Percentiles rank a stretch among this genome's conserved stretches.
These are phyloP conservation scores for Gambusia affinis DNA, from an alignment of 2,113 vertebrate genomes.

Conservation along the genomic window DNA sequence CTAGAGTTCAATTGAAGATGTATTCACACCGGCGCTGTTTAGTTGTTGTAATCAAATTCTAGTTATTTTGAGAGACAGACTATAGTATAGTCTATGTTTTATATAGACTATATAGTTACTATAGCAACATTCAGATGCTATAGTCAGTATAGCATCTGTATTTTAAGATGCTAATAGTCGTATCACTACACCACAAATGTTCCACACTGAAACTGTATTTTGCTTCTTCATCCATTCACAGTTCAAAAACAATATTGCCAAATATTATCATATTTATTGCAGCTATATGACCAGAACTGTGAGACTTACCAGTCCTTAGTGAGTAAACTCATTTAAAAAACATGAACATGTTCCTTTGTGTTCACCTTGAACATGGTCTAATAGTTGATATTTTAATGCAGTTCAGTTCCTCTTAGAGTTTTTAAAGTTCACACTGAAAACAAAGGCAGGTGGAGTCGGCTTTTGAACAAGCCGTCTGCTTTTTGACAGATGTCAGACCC, in stretches of 20 bases:
- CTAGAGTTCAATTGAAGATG: too few species aligned
- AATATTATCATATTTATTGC: background rate
- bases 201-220: background rate
- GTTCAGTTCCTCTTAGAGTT: background rate
- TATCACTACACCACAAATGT: too few species aligned
- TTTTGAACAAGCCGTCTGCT: background rate
- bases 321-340: too few species aligned
- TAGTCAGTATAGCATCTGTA: too few species aligned
- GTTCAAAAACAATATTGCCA: background rate
- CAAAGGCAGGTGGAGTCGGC: background rate
- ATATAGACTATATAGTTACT: too few species aligned
- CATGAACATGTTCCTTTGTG: background rate
- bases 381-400: background rate
- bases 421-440: constrained; percentile 9
- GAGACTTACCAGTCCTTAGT: too few species aligned
- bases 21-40: too few species aligned
- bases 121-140: too few species aligned
- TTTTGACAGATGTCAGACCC: constrained; percentile 13
- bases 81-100: too few species aligned
- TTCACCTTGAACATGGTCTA: background rate
- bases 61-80: too few species aligned
- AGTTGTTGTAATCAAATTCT: too few species aligned
- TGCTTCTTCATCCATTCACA: background rate
- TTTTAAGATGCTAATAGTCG: too few species aligned
- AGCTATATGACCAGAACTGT: background rate